These are phyloP conservation scores for Passer domesticus DNA, from an alignment of 2,113 vertebrate species.

Conservation along the genomic window DNA sequence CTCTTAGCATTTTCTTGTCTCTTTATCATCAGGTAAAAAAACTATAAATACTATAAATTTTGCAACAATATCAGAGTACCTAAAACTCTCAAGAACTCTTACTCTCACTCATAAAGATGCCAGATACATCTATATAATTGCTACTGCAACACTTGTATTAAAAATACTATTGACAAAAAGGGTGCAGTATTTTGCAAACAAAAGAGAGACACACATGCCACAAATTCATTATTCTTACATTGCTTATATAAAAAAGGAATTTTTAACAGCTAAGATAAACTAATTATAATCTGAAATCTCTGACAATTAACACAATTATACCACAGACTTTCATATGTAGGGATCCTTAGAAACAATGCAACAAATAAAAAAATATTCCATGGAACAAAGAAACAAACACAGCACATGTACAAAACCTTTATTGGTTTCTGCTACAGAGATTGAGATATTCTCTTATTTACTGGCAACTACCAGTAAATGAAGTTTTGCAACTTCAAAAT, in stretches of 20 bases:
- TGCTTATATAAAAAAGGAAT: background rate
- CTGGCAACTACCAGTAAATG: background rate
- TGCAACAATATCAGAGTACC: background rate
- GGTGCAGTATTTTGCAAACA: background rate
- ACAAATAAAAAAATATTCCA: background rate
- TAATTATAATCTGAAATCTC: background rate
- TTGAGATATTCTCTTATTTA: background rate
- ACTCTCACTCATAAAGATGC: background rate
- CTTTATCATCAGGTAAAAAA: background rate
- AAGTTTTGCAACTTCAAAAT: background rate
- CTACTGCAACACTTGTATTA: background rate
- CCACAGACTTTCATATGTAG: background rate
- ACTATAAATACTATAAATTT: background rate
- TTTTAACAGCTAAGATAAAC: background rate
- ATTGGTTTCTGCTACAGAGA: background rate
- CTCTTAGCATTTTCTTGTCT: background rate
- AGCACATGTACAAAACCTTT: fast-evolving
- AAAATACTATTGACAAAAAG: background rate
- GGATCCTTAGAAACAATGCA: background rate
- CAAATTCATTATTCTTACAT: background rate
- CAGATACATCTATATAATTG: background rate
- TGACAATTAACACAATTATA: background rate
- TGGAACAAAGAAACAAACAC: background rate
- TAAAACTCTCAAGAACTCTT: background rate
- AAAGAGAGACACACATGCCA: background rate